A percentile compares a stretch with the other conserved stretches of the same genome.
Conservation (phyloP, 2,888 invertebrate genomes). For the Sesia apiformis region DNA sequence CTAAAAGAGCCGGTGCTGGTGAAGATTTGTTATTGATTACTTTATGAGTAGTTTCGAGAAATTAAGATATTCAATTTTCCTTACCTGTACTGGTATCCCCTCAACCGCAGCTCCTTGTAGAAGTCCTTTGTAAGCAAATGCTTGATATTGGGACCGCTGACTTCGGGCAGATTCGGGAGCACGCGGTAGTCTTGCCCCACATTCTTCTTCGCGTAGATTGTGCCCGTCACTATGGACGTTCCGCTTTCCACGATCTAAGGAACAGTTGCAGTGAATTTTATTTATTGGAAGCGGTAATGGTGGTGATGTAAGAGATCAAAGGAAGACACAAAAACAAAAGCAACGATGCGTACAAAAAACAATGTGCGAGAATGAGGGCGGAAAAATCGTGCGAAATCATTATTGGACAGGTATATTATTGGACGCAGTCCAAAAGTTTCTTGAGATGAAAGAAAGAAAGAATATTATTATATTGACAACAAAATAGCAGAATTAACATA, state of each 20-base stretch:
- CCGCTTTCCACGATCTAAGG: constrained; percentile 79
- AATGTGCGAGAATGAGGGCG: no score
- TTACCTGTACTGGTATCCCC: constrained; percentile 80
- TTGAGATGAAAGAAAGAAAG: no score
- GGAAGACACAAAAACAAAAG: no score
- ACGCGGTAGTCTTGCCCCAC: constrained; percentile 71
- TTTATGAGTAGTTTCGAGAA: no score
- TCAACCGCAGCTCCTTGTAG: constrained; percentile 80
- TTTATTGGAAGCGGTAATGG: not conserved
- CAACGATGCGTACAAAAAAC: no score
- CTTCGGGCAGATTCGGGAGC: constrained; percentile 49
- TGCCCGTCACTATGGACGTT: constrained; percentile 81
- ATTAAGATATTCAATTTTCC: not conserved
- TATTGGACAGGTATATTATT: no score
- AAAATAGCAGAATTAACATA: no score
- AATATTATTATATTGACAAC: no score
- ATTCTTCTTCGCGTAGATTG: constrained; percentile 74
- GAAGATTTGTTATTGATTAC: no score
- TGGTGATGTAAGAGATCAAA: constrained; percentile 9
- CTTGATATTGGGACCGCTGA: constrained; percentile 50
- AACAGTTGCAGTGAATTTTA: not conserved
- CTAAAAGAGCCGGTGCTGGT: no score
- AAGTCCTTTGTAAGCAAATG: constrained; percentile 77
- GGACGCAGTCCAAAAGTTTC: no score
- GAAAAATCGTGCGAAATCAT: not conserved